Conservation (phyloP, 2,888 invertebrate genomes). For the Phymatocera aterrima region DNA sequence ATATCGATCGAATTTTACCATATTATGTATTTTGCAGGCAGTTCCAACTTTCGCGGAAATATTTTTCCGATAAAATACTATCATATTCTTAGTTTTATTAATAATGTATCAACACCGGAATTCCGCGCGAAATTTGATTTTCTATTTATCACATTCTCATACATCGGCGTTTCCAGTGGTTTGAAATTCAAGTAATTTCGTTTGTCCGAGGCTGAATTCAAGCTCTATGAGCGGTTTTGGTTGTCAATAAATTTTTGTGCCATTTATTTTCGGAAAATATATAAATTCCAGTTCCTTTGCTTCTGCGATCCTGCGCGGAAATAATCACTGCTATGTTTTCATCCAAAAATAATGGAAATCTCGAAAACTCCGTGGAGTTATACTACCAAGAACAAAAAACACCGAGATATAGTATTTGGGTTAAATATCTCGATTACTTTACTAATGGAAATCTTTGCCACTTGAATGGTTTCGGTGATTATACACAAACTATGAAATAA, state of each 20-base stretch:
- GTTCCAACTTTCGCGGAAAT: too few relatives aligned
- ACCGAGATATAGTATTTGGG: background rate
- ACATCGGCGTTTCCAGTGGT: background rate
- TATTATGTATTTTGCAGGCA: too few relatives aligned
- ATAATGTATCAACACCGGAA: too few relatives aligned
- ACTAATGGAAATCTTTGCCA: background rate
- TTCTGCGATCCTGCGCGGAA: background rate
- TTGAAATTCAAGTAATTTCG: background rate
- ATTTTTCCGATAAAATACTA: too few relatives aligned
- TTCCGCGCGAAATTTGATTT: too few relatives aligned
- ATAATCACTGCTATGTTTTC: background rate
- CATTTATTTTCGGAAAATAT: background rate
- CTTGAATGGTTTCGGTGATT: background rate
- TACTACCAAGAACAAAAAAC: slow-evolving; percentile 1
- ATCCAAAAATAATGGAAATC: background rate
- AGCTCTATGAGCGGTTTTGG: background rate
- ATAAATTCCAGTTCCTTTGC: background rate
- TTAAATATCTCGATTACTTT: background rate
- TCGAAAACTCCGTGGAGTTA: background rate
- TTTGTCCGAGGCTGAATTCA: slow-evolving; percentile 11
- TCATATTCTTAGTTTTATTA: too few relatives aligned
- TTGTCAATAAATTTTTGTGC: background rate
- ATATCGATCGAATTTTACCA: too few relatives aligned
- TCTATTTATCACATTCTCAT: too few relatives aligned
- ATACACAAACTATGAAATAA: background rate